phyloP scores from a whole-genome alignment of 2,113 vertebrate genomes.

The Semnornis frantzii region DNA sequence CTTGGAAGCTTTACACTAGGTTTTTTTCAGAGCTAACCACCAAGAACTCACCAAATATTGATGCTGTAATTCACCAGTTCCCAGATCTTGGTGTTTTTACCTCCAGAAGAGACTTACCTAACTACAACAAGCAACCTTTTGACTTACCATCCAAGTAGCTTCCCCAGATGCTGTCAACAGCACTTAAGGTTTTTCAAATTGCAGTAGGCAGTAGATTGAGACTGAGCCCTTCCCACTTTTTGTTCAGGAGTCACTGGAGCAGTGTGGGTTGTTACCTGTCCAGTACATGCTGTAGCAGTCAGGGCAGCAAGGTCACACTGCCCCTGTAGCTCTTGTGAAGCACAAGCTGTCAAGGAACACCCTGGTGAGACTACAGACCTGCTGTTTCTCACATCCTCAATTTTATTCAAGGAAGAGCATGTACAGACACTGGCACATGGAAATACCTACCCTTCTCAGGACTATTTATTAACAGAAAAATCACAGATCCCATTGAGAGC shows the following conservation, averaged over 20 bases:
- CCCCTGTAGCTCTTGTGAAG: background rate
- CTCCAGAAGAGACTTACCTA: background rate
- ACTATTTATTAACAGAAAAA: background rate
- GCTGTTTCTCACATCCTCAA: background rate
- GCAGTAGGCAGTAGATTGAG: background rate
- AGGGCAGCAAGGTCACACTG: rapidly evolving
- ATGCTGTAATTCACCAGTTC: background rate
- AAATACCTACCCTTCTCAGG: background rate
- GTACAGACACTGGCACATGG: background rate
- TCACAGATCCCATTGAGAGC: background rate
- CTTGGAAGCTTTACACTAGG: background rate
- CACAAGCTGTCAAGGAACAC: background rate
- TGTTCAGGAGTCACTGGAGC: background rate
- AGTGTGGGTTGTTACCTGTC: rapidly evolving
- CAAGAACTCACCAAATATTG: background rate
- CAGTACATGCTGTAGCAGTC: background rate
- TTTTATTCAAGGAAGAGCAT: background rate
- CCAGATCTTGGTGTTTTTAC: rapidly evolving
- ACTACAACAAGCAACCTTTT: background rate
- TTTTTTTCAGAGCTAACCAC: background rate
- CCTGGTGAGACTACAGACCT: rapidly evolving
- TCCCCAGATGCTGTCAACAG: background rate
- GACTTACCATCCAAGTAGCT: background rate
- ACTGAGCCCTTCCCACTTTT: background rate
- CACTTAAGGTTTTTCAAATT: background rate